Conservation (phyloP, 2,888 invertebrate genomes). For the Cantharis flavilabris region DNA sequence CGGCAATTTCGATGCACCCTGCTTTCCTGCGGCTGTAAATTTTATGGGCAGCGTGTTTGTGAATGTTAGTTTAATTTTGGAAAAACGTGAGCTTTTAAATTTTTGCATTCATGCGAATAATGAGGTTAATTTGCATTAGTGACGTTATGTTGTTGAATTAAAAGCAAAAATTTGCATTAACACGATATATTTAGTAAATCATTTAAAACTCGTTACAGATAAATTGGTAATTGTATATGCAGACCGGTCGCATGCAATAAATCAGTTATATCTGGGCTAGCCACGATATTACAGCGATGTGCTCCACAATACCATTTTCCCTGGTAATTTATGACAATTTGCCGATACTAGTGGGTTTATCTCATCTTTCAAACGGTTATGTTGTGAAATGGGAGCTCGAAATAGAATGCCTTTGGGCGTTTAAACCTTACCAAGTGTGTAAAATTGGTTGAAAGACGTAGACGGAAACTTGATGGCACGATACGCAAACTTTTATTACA, state of each 20-base stretch:
- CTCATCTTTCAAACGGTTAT: slow-evolving; percentile 28
- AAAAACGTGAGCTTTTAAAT: background rate
- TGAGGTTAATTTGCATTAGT: background rate
- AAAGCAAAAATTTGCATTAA: slow-evolving; percentile 19
- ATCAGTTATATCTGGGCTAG: slow-evolving; percentile 36
- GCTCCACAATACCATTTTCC: slow-evolving; percentile 23
- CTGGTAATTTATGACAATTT: slow-evolving; percentile 35
- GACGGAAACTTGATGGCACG: slow-evolving; percentile 22
- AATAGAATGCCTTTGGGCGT: slow-evolving; percentile 27
- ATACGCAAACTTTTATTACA: slow-evolving; percentile 16
- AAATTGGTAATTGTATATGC: slow-evolving; percentile 36
- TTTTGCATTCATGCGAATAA: background rate
- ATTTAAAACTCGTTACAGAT: slow-evolving; percentile 38
- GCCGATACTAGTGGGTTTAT: slow-evolving; percentile 33
- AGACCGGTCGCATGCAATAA: slow-evolving; percentile 33
- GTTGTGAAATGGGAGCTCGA: slow-evolving; percentile 25
- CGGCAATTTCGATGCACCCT: too few species aligned
- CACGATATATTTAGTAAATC: slow-evolving; percentile 25
- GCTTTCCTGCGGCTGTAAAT: too few species aligned
- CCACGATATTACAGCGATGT: slow-evolving; percentile 31
- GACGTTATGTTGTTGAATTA: background rate
- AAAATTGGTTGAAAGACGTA: slow-evolving; percentile 25
- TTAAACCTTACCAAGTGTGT: slow-evolving; percentile 24
- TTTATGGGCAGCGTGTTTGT: too few species aligned
- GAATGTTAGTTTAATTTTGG: background rate